phyloP scores from a whole-genome alignment of 2,797 vertebrate genomes.

The Scyliorhinus canicula region DNA sequence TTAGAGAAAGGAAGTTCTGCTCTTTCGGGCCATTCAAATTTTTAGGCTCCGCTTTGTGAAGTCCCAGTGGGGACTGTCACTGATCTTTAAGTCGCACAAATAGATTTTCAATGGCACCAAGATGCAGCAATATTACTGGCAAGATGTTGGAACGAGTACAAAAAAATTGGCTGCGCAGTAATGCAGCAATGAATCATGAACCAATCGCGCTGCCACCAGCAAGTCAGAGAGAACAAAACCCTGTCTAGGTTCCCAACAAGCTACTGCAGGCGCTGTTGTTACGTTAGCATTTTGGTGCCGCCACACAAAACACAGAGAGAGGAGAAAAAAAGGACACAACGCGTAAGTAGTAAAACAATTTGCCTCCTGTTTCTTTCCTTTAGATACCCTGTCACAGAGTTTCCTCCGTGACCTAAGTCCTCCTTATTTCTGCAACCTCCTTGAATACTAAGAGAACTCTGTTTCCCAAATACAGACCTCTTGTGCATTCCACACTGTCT shows the following conservation, averaged over 20 bases:
- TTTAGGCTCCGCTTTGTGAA: conserved; percentile 12
- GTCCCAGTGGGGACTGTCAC: conserved; percentile 16
- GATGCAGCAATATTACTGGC: conserved; percentile 18
- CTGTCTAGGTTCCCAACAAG: neutral
- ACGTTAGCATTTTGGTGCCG: neutral
- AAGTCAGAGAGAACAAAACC: conserved; percentile 2
- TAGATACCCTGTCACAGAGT: neutral
- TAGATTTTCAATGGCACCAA: conserved; percentile 21
- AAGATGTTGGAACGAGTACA: neutral
- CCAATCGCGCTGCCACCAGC: neutral
- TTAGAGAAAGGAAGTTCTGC: conserved; percentile 28
- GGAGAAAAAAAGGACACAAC: too few species aligned
- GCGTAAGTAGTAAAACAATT: neutral
- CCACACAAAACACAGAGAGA: neutral
- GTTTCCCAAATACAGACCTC: too few species aligned
- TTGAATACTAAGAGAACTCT: too few species aligned
- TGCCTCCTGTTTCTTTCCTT: neutral
- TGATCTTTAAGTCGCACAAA: conserved; percentile 20
- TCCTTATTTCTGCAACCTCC: neutral
- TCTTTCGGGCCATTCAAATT: conserved; percentile 5
- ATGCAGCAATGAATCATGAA: conserved; percentile 19
- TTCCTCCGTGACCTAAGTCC: neutral
- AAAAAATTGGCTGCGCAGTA: neutral
- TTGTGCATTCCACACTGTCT: too few species aligned
- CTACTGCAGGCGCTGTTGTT: neutral